These are phyloP conservation scores for Lepidocyrtoides sp. DNA, from an alignment of 2,888 invertebrate genomes.

Conservation along the genomic window DNA sequence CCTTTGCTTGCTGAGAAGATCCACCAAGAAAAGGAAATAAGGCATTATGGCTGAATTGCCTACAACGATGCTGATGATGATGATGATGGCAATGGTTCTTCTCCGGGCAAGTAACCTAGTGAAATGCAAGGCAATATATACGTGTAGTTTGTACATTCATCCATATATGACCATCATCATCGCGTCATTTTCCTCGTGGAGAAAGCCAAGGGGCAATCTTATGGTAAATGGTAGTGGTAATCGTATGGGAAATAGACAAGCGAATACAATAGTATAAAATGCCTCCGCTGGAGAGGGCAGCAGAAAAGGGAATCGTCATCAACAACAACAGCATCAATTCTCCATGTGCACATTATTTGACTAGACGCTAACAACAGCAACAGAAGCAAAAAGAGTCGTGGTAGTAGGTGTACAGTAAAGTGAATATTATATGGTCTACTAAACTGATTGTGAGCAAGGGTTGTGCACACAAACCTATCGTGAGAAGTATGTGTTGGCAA, in stretches of 20 bases:
- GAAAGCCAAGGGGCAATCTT: not conserved
- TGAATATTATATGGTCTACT: too few species aligned
- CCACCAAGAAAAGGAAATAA: not conserved
- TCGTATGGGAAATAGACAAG: not conserved
- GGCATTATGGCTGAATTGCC: not conserved
- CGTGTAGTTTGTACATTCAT: not conserved
- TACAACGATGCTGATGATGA: not conserved
- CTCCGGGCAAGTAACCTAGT: not conserved
- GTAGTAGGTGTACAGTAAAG: not conserved
- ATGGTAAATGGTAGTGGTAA: not conserved
- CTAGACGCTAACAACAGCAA: not conserved
- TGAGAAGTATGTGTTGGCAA: not conserved
- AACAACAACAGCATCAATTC: constrained; percentile 2
- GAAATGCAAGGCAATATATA: not conserved
- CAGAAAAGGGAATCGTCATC: not conserved
- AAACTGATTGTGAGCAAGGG: not conserved
- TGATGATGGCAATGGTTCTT: constrained; percentile 7
- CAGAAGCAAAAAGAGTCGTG: not conserved
- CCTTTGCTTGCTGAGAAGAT: not conserved
- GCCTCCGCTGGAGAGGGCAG: not conserved
- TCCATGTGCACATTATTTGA: constrained; percentile 7
- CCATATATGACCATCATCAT: not conserved
- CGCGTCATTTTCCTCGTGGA: not conserved
- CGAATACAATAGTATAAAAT: not conserved
- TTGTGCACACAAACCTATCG: not conserved